Conservation (phyloP, 2,797 vertebrate genomes). For the Rhinophrynus dorsalis region DNA sequence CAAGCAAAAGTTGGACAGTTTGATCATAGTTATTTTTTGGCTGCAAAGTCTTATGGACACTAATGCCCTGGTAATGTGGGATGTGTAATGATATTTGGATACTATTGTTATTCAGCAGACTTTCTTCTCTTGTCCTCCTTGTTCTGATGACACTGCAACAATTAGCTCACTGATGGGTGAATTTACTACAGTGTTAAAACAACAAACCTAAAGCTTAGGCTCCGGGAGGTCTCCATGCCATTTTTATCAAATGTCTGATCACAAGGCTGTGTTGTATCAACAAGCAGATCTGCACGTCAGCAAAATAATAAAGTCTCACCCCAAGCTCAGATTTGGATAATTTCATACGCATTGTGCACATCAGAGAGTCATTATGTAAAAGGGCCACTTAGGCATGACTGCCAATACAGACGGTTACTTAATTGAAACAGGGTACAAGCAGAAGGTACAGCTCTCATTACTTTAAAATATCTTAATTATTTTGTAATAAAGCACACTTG, state of each 20-base stretch:
- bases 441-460: no score
- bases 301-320: not conserved
- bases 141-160: constrained; percentile 1
- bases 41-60: no score
- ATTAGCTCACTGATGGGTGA: not conserved
- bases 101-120: not conserved
- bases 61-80: not conserved
- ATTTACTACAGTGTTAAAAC: not conserved
- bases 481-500: no score
- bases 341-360: not conserved
- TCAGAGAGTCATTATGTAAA: not conserved
- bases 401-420: no score
- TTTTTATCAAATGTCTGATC: not conserved
- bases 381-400: not conserved
- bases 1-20: no score
- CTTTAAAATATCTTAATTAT: no score
- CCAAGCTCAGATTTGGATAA: not conserved
- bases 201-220: not conserved
- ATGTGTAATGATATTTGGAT: not conserved
- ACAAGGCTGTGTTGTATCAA: not conserved
- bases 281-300: not conserved
- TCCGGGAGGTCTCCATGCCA: not conserved
- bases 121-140: not conserved
- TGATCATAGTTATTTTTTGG: no score
- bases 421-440: no score